A percentile compares a stretch with the other conserved stretches of the same genome.
Evolutionary conservation across 2,797 vertebrate species (phyloP).

Genomic region (Poecile montanus): DNA sequence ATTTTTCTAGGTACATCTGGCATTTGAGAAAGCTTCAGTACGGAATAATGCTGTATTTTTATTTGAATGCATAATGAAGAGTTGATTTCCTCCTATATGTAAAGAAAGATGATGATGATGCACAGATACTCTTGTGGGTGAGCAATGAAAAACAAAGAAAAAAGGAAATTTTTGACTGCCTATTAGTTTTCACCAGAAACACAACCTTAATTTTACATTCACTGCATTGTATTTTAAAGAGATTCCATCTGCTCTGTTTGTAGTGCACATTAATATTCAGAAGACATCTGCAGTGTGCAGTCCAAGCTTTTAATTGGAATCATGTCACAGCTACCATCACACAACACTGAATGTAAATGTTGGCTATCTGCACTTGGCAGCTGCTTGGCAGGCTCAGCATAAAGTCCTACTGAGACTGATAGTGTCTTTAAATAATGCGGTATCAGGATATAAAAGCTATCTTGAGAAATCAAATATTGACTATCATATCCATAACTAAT

Average conservation of each 20-base stretch:
- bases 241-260: slow-evolving; percentile 58
- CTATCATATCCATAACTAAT: neutral
- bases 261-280: slow-evolving; percentile 60
- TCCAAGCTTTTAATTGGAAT: slow-evolving; percentile 67
- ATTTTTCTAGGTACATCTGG: neutral
- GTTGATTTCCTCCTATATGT: neutral
- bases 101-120: neutral
- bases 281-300: slow-evolving; percentile 61
- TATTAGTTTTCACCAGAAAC: slow-evolving; percentile 15
- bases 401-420: slow-evolving; percentile 40
- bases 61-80: neutral
- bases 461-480: slow-evolving; percentile 51
- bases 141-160: neutral
- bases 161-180: neutral
- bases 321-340: slow-evolving; percentile 57
- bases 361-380: slow-evolving; percentile 62
- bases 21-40: neutral
- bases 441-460: slow-evolving; percentile 18
- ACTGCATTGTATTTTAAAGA: slow-evolving; percentile 29
- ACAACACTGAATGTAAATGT: slow-evolving; percentile 59
- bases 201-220: slow-evolving; percentile 46
- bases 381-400: slow-evolving; percentile 46
- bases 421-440: slow-evolving; percentile 26
- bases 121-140: neutral
- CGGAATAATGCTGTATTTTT: neutral